phyloP scores from a whole-genome alignment of 2,113 vertebrate species.

The Acrocephalus kingi region DNA sequence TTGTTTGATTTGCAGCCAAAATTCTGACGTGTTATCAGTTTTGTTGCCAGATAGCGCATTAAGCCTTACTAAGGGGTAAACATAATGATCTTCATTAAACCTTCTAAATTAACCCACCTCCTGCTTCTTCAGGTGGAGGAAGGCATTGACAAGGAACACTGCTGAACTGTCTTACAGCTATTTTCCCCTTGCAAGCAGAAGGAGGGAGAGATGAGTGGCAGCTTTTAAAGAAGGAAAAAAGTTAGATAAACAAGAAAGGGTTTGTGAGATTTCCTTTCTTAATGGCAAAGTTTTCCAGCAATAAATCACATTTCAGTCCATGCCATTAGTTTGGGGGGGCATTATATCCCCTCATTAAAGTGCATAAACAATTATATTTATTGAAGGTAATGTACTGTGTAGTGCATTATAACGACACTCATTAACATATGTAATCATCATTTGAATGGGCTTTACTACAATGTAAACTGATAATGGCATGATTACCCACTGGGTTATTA shows the following conservation, averaged over 20 bases:
- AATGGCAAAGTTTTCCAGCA: constrained; percentile 80
- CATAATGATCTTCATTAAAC: constrained; percentile 82
- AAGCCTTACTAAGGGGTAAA: constrained; percentile 80
- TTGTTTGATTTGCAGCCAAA: constrained; percentile 78
- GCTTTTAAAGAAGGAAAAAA: constrained; percentile 69
- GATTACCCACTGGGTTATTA: constrained; percentile 87
- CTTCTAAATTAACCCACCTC: constrained; percentile 77
- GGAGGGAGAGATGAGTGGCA: constrained; percentile 75
- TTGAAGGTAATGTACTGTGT: constrained; percentile 89
- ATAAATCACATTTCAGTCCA: constrained; percentile 85
- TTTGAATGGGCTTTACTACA: constrained; percentile 84
- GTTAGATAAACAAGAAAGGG: constrained; percentile 76
- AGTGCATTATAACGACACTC: constrained; percentile 84
- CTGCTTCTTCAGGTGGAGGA: constrained; percentile 78
- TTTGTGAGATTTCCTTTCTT: constrained; percentile 76
- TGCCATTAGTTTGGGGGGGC: constrained; percentile 83
- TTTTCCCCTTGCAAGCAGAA: constrained; percentile 70
- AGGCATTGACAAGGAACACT: constrained; percentile 65
- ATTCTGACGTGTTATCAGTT: constrained; percentile 75
- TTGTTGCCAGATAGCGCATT: constrained; percentile 81
- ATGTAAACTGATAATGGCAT: constrained; percentile 85
- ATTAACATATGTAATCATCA: constrained; percentile 89
- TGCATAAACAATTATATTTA: constrained; percentile 89
- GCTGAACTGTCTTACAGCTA: constrained; percentile 66
- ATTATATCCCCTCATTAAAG: constrained; percentile 85